phyloP scores from a whole-genome alignment of 2,113 vertebrate species.

The Pandion haliaetus region DNA sequence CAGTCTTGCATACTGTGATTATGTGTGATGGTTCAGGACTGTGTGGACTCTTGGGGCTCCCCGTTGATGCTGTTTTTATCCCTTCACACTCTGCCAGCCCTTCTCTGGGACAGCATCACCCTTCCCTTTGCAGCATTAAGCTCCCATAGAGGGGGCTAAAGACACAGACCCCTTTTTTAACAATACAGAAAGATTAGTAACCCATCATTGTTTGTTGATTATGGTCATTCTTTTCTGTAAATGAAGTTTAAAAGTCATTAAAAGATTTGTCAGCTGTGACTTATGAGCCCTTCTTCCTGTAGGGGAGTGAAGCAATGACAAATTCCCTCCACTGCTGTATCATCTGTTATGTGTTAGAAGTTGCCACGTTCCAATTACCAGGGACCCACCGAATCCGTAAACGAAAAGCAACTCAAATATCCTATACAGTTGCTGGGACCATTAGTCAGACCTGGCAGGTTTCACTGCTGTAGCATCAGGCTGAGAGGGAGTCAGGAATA shows the following conservation, averaged over 20 bases:
- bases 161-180: background rate
- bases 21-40: background rate
- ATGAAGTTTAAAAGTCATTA: constrained; percentile 79
- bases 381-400: background rate
- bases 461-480: background rate
- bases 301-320: constrained; percentile 68
- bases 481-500: background rate
- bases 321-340: constrained; percentile 30
- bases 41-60: background rate
- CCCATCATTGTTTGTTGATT: constrained; percentile 68
- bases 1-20: background rate
- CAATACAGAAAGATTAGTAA: constrained; percentile 58
- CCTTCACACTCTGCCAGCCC: background rate
- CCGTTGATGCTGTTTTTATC: background rate
- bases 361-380: constrained; percentile 66
- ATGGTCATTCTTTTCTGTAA: constrained; percentile 73
- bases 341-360: constrained; percentile 66
- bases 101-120: background rate
- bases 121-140: background rate
- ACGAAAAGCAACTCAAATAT: constrained; percentile 13
- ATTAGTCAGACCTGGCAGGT: constrained; percentile 46
- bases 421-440: constrained; percentile 9
- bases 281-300: constrained; percentile 57
- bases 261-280: constrained; percentile 76
- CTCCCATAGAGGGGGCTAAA: background rate